These are phyloP conservation scores for Amphilophus citrinellus DNA, from an alignment of 2,113 vertebrate species.

Conservation along the genomic window DNA sequence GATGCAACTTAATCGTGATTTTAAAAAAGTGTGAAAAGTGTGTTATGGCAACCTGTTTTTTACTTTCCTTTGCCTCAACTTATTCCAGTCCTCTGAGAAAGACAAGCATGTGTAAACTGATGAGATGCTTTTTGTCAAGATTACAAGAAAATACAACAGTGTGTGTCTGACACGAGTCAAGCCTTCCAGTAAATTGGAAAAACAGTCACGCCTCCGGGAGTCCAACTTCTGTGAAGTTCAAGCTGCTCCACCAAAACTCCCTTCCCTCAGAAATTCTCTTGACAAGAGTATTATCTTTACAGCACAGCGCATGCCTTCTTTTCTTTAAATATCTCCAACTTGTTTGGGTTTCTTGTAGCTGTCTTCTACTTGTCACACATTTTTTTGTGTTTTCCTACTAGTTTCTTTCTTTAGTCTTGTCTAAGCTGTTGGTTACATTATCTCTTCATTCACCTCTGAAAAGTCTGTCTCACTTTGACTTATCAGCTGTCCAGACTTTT, in stretches of 20 bases:
- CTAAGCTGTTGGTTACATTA: neutral
- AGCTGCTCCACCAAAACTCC: neutral
- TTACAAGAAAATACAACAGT: slow-evolving; percentile 18
- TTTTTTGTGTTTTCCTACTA: neutral
- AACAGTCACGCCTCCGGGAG: slow-evolving; percentile 14
- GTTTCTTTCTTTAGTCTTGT: slow-evolving; percentile 7
- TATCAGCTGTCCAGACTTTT: neutral
- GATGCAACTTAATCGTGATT: neutral
- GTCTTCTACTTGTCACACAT: neutral
- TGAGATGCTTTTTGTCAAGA: neutral
- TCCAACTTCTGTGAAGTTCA: neutral
- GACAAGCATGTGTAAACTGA: slow-evolving; percentile 12
- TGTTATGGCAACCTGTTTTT: neutral
- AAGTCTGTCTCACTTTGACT: neutral
- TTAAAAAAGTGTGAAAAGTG: neutral
- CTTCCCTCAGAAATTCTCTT: slow-evolving; percentile 6
- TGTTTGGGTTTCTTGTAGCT: slow-evolving; percentile 8
- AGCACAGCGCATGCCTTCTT: neutral
- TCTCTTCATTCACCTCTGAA: neutral
- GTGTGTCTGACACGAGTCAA: neutral
- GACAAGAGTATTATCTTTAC: slow-evolving; percentile 36
- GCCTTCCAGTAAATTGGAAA: neutral
- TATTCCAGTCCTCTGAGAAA: neutral
- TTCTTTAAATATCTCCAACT: slow-evolving; percentile 10
- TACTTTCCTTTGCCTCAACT: neutral